Conservation (phyloP, 2,113 vertebrate species). For the Anas platyrhynchos region DNA sequence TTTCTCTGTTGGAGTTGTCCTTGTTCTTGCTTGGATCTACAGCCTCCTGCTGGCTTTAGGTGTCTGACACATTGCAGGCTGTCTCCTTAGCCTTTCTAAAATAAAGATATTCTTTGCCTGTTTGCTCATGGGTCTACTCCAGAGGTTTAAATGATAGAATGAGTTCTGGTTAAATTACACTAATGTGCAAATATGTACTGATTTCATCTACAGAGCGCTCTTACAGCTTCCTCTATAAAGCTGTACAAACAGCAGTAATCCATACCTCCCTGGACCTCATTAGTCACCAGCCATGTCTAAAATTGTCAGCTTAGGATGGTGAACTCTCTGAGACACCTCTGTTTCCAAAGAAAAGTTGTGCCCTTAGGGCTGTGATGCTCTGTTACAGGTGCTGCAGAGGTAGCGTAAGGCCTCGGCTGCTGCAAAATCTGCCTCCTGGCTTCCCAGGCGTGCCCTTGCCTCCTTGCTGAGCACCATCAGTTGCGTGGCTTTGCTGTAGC, state of each 20-base stretch:
- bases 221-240: conserved; percentile 31
- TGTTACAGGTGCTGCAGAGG: neutral
- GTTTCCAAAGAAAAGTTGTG: neutral
- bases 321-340: conserved; percentile 26
- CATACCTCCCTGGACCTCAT: conserved; percentile 8
- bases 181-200: conserved; percentile 67
- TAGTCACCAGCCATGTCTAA: neutral
- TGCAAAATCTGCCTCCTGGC: neutral
- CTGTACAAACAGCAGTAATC: conserved; percentile 62
- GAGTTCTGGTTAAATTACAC: conserved; percentile 56
- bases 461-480: fast-evolving
- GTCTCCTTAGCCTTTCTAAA: neutral
- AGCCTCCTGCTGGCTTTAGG: neutral
- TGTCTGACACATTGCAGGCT: neutral
- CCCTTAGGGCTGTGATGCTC: neutral
- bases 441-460: neutral
- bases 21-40: neutral
- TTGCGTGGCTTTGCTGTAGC: neutral
- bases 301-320: neutral
- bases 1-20: neutral
- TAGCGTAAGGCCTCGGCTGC: neutral
- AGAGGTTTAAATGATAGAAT: conserved; percentile 42
- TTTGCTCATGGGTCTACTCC: conserved; percentile 42
- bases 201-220: conserved; percentile 56
- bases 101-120: conserved; percentile 31